Percentiles rank a stretch among this genome's conserved stretches.
Evolutionary conservation across 2,888 invertebrate genomes (phyloP).

Genomic region (Eledone cirrhosa): DNA sequence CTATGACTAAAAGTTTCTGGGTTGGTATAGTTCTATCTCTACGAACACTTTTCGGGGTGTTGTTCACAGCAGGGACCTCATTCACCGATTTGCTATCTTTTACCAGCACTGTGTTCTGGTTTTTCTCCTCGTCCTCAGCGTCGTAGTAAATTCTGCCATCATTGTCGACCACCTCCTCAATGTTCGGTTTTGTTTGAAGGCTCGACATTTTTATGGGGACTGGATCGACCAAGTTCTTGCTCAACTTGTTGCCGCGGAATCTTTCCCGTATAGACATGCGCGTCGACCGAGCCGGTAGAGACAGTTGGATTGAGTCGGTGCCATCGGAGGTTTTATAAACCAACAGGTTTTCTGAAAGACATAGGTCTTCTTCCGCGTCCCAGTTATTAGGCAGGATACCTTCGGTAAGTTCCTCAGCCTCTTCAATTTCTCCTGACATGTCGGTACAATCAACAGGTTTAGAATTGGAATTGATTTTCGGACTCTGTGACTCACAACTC

Average conservation of each 20-base stretch:
- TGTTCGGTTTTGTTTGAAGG: conserved; percentile 33
- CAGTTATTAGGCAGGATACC: background rate
- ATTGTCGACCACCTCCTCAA: conserved; percentile 28
- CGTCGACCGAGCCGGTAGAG: conserved; percentile 1
- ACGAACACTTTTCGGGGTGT: background rate
- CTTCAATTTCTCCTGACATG: conserved; percentile 7
- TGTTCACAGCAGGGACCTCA: background rate
- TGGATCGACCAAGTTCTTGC: conserved; percentile 34
- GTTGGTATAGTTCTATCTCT: conserved; percentile 33
- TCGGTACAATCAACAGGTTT: background rate
- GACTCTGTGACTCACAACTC: background rate
- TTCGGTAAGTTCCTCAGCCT: conserved; percentile 21
- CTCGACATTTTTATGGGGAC: conserved; percentile 40
- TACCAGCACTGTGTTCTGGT: background rate
- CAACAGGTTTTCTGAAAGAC: background rate
- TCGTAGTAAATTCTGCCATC: conserved; percentile 25
- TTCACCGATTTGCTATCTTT: background rate
- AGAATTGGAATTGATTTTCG: background rate
- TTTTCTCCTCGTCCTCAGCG: conserved; percentile 27
- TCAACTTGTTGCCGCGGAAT: background rate
- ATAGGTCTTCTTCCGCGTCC: background rate
- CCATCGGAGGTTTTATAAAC: background rate
- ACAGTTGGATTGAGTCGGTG: background rate
- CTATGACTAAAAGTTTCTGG: conserved; percentile 38
- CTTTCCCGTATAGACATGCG: background rate